phyloP scores from a whole-genome alignment of 2,113 vertebrate species.

The Myiozetetes cayanensis region DNA sequence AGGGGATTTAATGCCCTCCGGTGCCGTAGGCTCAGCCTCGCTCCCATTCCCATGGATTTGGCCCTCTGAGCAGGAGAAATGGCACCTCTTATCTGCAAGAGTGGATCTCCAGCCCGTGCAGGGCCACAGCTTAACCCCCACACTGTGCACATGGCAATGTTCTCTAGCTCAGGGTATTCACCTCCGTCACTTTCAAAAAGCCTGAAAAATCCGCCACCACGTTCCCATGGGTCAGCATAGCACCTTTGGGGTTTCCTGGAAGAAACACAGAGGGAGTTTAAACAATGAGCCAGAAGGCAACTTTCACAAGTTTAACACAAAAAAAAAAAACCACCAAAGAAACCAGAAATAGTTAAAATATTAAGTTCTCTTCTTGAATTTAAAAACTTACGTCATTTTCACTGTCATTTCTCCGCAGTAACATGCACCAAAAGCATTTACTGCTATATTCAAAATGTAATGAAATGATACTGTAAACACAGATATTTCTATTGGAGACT shows the following conservation, averaged over 20 bases:
- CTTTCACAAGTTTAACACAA: not conserved
- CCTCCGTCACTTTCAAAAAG: slow-evolving; percentile 98
- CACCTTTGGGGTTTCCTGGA: slow-evolving; percentile 95
- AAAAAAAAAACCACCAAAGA: not conserved
- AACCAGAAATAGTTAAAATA: not conserved
- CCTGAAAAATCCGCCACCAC: slow-evolving; percentile 97
- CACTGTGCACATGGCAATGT: not conserved
- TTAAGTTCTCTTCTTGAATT: not conserved
- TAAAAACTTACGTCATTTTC: rapidly evolving
- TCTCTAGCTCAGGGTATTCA: slow-evolving; percentile 74
- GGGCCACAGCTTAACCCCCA: not conserved
- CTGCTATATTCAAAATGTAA: not conserved
- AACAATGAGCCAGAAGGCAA: not conserved
- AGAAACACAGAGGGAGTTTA: slow-evolving; percentile 3
- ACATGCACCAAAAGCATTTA: not conserved
- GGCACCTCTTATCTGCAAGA: not conserved
- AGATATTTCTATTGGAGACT: not conserved
- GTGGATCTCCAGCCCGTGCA: not conserved
- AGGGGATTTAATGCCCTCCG: not conserved
- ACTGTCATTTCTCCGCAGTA: not conserved
- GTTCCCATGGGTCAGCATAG: slow-evolving; percentile 97
- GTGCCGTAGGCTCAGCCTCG: not conserved
- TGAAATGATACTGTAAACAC: not conserved
- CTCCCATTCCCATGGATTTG: not conserved
- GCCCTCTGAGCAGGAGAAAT: not conserved